Evolutionary conservation across 2,113 vertebrate species (phyloP).

Genomic region (Seriola dumerili): DNA sequence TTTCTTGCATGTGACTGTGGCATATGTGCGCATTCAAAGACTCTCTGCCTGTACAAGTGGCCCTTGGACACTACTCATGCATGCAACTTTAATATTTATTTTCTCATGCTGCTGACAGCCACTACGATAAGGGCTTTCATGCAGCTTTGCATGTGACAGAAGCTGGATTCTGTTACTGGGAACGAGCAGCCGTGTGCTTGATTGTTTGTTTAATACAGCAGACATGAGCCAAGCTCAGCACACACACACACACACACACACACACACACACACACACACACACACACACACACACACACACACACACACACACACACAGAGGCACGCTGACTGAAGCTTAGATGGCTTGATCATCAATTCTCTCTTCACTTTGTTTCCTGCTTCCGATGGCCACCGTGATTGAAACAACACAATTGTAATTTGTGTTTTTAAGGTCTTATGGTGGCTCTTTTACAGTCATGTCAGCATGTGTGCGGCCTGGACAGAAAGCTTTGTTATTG

Average conservation of each 20-base stretch:
- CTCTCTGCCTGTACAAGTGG: background rate
- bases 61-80: slow-evolving; percentile 1
- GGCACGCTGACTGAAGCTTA: slow-evolving; percentile 47
- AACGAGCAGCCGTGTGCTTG: slow-evolving; percentile 41
- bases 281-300: slow-evolving; percentile 1
- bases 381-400: slow-evolving; percentile 62
- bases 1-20: background rate
- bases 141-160: slow-evolving; percentile 36
- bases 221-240: slow-evolving; percentile 60
- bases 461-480: slow-evolving; percentile 10
- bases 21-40: background rate
- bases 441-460: slow-evolving; percentile 17
- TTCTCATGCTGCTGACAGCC: slow-evolving; percentile 21
- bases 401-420: slow-evolving; percentile 64
- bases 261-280: slow-evolving; percentile 21
- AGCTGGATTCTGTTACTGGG: slow-evolving; percentile 19
- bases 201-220: slow-evolving; percentile 74
- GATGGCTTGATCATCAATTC: slow-evolving; percentile 64
- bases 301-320: slow-evolving; percentile 38
- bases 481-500: slow-evolving; percentile 22
- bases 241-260: slow-evolving; percentile 1
- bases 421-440: slow-evolving; percentile 48
- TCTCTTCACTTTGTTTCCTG: slow-evolving; percentile 61
- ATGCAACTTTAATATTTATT: slow-evolving; percentile 8
- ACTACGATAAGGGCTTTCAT: slow-evolving; percentile 18